Evolutionary conservation across 2,797 vertebrate genomes (phyloP), one percentile per base, ranked within the genome.

Genomic region (Gobionotothen gibberifrons): DNA sequence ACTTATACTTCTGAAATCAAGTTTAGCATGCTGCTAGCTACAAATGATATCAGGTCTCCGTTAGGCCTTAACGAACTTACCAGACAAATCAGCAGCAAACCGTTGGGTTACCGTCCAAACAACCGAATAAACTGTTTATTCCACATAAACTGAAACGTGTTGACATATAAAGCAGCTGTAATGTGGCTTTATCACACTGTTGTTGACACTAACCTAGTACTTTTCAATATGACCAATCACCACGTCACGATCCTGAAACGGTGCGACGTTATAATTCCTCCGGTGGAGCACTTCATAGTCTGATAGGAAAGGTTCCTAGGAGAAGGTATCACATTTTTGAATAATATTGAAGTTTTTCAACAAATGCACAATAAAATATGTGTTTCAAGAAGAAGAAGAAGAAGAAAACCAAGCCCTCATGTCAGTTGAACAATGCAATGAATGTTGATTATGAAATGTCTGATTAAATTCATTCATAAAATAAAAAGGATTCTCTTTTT

Each of bases 201-300:
- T 58, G 22, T 55, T 39, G 13, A 15, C 4, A 62, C 32, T 22
- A 57, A 67, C 42, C 69, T 6, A 49, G 9, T 43, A 67, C 61
- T 78, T 53, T 46, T n/a, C 22, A 49, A 64, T 5, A 61, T 52
- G 60, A 73, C 85, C 85, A 89, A 81, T 86, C 78, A 90, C 90
- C 90, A 92, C 92, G 92, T 93, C 92, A 93, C 82, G 70, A 82
- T 71, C 77, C 68, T 1, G 1, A 9, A 3, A 10, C 39, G 36
- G 85, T 87, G 60, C 89, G 13, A 22, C 46, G 0, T 6, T 16
- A 61, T 57, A 78, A 39, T 5, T 3, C 21, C 4, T 74, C 86
- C 72, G 78, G 22, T 8, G 48, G 73, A 83, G 51, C 6, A 16
- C 32, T 17, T 51, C 17, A n/a, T 10, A 5, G 82, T 86, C 87